Evolutionary conservation across 2,797 vertebrate species (phyloP).

Genomic region (Amblyopsis hoosieri): DNA sequence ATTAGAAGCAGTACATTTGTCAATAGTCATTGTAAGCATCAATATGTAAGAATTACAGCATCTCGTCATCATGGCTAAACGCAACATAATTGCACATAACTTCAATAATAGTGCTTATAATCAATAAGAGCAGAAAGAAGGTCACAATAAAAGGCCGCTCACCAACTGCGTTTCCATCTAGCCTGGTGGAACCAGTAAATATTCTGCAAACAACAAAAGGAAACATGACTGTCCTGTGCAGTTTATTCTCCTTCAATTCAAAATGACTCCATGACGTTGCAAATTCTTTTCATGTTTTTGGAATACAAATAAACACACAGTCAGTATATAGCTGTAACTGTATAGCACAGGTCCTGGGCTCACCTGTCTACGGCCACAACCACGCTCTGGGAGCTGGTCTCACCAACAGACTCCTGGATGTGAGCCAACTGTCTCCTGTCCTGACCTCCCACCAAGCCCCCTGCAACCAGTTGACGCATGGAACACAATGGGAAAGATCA

Average conservation of each 20-base stretch:
- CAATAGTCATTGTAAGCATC: too few species aligned
- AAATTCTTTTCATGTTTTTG: not conserved
- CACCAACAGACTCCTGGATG: slow-evolving; percentile 94
- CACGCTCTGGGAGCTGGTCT: slow-evolving; percentile 97
- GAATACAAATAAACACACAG: too few species aligned
- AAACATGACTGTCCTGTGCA: not conserved
- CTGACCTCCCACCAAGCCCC: slow-evolving; percentile 85
- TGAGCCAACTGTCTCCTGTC: slow-evolving; percentile 93
- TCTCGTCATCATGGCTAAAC: too few species aligned
- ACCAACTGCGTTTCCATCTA: slow-evolving; percentile 96
- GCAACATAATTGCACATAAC: too few species aligned
- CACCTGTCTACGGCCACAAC: slow-evolving; percentile 97
- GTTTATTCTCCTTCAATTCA: too few species aligned
- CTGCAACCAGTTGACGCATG: slow-evolving; percentile 76
- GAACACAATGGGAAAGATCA: slow-evolving; percentile 30
- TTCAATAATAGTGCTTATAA: not conserved
- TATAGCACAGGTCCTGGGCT: not conserved
- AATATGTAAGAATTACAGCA: too few species aligned
- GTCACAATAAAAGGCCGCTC: slow-evolving; percentile 41
- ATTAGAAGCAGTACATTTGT: too few species aligned
- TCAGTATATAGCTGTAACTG: too few species aligned
- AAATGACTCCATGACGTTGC: not conserved
- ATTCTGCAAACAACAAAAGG: slow-evolving; percentile 77
- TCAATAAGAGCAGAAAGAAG: not conserved
- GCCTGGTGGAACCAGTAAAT: slow-evolving; percentile 92